Base-by-base conservation (phyloP, 2,888 invertebrate genomes). In the Melanotus villosus region DNA sequence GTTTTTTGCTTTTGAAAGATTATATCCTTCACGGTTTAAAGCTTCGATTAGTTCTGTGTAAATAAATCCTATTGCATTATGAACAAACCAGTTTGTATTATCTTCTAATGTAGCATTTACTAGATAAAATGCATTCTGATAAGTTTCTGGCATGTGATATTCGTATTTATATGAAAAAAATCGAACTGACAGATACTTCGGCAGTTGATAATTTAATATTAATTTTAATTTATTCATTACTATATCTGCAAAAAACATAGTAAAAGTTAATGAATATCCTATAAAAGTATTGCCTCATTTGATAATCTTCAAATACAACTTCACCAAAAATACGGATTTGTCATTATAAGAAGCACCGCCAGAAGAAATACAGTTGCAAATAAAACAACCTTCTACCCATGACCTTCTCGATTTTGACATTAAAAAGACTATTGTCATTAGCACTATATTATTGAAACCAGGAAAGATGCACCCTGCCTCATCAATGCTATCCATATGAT, bases 81-180 rank as follows among this genome's bases (percentile, higher is more conserved):
- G 83, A 2, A 83, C 67, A 71, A 78, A 84, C 80, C 84, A 84
- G 57, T 82, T 82, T 1, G 80, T 77, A 54, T 79, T 80, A 65
- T 84, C 83, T 69, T 79, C 81, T 21, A 83, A 75, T 2, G 81
- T 74, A 1, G 84, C 82, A 66, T 84, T 84, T 10, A 83, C 84
- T 21, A 82, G 72, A 68, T 81, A 83, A 66, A 84, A 82, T 2
- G 81, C 75, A 59, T 84, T 80, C 66, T 77, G 72, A 70, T 82
- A 83, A 36, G 79, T 71, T 54, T 81, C 79, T 0, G 84, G 84
- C 23, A 84, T 81, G 65, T 81, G 80, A 59, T 83, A 84, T 26
- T 52, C 18, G 57, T 47, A 47, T 34, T 60, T 47, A 10, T 60
- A 34, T 0, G 26, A 6, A 19, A 1, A 58, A 58, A 26, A 16